Base-by-base conservation (phyloP, 2,888 invertebrate species). In the Aleiodes alternator region DNA sequence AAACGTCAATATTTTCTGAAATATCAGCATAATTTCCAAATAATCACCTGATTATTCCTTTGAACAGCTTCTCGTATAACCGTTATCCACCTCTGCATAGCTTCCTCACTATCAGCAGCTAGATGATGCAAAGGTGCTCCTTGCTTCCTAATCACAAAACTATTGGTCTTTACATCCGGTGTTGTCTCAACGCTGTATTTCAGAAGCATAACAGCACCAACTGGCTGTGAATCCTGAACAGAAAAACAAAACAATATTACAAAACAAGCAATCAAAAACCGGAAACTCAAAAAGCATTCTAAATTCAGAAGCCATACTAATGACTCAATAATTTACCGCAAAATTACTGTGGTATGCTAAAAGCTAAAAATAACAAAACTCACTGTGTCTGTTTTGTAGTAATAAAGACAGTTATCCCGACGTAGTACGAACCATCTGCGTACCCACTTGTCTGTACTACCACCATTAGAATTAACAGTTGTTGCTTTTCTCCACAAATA, bases 341-440 rank as follows among this genome's bases (percentile, higher is more conserved):
- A 14, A n/a, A 53, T 16, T 14, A 16, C 14, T 0, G 5, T 4
- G 8, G 53, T 61, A 38, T 66, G 61, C 8, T 34, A 3, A 14
- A 11, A n/a, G 38, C 50, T n/a, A 55, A 34, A 57, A 75, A 66
- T 66, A 53, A 14, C 34, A 16, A 23, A 23, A 23, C 64, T 91
- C 93, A 97, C 97, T 90, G 94, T 92, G 90, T 97, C 96, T 84
- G 95, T 95, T 92, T 97, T 98, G 91, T 97, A 98, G 90, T 96
- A 97, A 90, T 98, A 98, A 79, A 98, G 92, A 90, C 97, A 97
- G 91, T 97, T 96, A 90, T 98, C 97, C 72, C 95, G 93, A 84
- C 97, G 95, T 73, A 98, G 91, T 79, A 95, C 95, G 90, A 98
- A 98, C 96, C 96, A 98, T 80, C 98, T 91, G 73, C 96, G 92